These are phyloP conservation scores for Siniperca chuatsi DNA, from an alignment of 2,113 vertebrate species.

Conservation along the genomic window DNA sequence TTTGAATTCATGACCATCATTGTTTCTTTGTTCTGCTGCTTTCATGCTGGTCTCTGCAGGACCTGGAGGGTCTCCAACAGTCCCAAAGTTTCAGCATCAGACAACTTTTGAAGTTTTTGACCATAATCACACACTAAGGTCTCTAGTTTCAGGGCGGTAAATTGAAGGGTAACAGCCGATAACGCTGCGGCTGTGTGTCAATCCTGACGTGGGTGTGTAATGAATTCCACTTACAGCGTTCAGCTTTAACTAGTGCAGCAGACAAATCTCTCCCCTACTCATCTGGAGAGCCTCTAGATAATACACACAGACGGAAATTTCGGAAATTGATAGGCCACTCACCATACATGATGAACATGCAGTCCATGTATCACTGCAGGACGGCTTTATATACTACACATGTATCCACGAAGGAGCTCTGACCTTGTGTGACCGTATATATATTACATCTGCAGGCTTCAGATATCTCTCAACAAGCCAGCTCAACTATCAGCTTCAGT, in stretches of 20 bases:
- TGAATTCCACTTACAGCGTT: background rate
- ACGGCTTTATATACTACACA: constrained; percentile 10
- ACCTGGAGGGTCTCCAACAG: constrained; percentile 10
- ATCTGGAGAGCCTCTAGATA: background rate
- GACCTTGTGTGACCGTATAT: constrained; percentile 59
- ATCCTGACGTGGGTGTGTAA: background rate
- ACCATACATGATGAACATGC: too few relatives aligned
- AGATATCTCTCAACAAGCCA: constrained; percentile 43
- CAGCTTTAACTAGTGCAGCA: background rate
- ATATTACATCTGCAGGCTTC: constrained; percentile 49
- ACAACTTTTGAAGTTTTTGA: background rate
- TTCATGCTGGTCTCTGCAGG: constrained; percentile 33
- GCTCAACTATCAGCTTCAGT: constrained; percentile 30
- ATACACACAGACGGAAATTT: background rate
- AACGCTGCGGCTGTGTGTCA: accelerated
- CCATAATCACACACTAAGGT: background rate
- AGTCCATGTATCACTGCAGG: too few relatives aligned
- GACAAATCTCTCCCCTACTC: background rate
- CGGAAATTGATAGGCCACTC: too few relatives aligned
- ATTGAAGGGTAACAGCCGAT: background rate
- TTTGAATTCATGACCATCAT: constrained; percentile 3
- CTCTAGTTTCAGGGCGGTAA: background rate
- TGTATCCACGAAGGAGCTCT: constrained; percentile 52
- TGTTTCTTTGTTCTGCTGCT: constrained; percentile 31
- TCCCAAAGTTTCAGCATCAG: background rate